Evolutionary conservation across 1,140 invertebrate genomes (phyloP).

Genomic region (Bombus ignitus): DNA sequence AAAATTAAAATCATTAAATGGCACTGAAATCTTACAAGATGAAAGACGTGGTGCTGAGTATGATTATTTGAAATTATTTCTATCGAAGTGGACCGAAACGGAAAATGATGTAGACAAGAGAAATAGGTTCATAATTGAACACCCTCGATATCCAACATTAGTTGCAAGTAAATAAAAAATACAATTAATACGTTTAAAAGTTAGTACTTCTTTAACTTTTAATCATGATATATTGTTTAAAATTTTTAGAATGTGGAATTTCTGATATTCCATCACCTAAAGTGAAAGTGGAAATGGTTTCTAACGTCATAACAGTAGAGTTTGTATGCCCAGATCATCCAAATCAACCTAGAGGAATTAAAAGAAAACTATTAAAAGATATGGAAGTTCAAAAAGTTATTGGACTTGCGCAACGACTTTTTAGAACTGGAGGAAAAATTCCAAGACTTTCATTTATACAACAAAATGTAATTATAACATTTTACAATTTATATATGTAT

Average conservation of each 20-base stretch:
- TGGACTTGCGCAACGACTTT: slow-evolving; percentile 88
- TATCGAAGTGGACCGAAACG: slow-evolving; percentile 87
- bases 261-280: slow-evolving; percentile 88
- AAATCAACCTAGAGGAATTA: slow-evolving; percentile 83
- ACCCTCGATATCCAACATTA: slow-evolving; percentile 89
- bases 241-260: slow-evolving; percentile 89
- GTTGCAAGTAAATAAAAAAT: slow-evolving; percentile 81
- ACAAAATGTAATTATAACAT: slow-evolving; percentile 81
- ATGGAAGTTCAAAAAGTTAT: slow-evolving; percentile 93
- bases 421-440: slow-evolving; percentile 83
- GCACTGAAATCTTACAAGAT: slow-evolving; percentile 85
- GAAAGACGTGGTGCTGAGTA: slow-evolving; percentile 93
- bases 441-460: slow-evolving; percentile 83
- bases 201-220: slow-evolving; percentile 52
- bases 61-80: slow-evolving; percentile 93
- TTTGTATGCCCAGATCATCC: slow-evolving; percentile 83
- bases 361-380: slow-evolving; percentile 89
- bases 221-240: slow-evolving; percentile 40
- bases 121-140: slow-evolving; percentile 86
- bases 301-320: slow-evolving; percentile 86
- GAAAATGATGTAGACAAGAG: slow-evolving; percentile 80
- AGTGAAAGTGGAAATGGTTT: slow-evolving; percentile 86
- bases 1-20: slow-evolving; percentile 86
- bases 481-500: slow-evolving; percentile 80
- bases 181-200: not conserved